These are phyloP conservation scores for Lagria hirta DNA, from an alignment of 2,888 invertebrate genomes.

Conservation along the genomic window DNA sequence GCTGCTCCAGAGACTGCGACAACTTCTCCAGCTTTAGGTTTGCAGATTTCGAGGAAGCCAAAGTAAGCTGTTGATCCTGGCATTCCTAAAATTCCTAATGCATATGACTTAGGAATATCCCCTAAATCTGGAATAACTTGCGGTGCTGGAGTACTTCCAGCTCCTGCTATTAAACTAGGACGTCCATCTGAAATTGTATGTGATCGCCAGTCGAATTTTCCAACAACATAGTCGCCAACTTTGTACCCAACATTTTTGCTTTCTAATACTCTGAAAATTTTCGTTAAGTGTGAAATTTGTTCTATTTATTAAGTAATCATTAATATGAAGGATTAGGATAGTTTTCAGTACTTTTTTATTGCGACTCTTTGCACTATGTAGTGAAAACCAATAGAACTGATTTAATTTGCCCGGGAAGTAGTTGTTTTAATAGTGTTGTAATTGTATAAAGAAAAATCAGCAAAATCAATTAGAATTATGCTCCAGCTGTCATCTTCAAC, in stretches of 20 bases:
- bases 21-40: constrained; percentile 70
- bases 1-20: constrained; percentile 73
- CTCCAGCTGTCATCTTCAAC: too few relatives aligned
- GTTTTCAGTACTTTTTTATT: background rate
- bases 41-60: constrained; percentile 70
- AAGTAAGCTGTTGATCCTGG: constrained; percentile 78
- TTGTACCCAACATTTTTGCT: constrained; percentile 66
- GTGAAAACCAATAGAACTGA: background rate
- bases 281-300: too few relatives aligned
- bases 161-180: constrained; percentile 12
- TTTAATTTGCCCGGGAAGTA: background rate
- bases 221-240: constrained; percentile 63
- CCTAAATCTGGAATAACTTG: constrained; percentile 53
- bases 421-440: too few relatives aligned
- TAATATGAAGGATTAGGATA: too few relatives aligned
- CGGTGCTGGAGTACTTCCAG: constrained; percentile 17
- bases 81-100: constrained; percentile 70
- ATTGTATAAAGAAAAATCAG: too few relatives aligned
- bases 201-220: constrained; percentile 68
- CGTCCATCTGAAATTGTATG: constrained; percentile 57
- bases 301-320: too few relatives aligned
- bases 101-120: constrained; percentile 62
- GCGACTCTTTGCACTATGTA: background rate
- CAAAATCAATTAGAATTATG: too few relatives aligned
- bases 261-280: constrained; percentile 65